Conservation (phyloP, 2,113 vertebrate species). For the Ptilonorhynchus violaceus region DNA sequence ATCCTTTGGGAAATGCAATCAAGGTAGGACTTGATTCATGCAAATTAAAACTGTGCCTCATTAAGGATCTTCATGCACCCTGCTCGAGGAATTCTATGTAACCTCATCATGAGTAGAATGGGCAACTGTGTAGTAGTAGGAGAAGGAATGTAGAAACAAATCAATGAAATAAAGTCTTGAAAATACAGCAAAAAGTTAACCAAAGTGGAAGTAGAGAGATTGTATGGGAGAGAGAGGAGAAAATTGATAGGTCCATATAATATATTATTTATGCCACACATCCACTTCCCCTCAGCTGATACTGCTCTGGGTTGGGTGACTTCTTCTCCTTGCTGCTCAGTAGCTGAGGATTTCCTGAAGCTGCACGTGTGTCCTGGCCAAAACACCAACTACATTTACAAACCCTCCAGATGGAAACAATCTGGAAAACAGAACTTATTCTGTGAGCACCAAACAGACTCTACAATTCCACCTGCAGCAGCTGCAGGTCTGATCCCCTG, state of each 20-base stretch:
- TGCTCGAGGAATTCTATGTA: not conserved
- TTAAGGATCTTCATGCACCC: not conserved
- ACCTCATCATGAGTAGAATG: not conserved
- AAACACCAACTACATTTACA: not conserved
- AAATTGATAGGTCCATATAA: accelerated
- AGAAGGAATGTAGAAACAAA: not conserved
- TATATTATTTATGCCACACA: not conserved
- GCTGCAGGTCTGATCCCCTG: not conserved
- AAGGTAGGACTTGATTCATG: not conserved
- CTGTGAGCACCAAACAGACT: not conserved
- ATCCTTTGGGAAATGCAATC: not conserved
- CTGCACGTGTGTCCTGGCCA: not conserved
- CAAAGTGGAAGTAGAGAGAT: not conserved
- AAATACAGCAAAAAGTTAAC: not conserved
- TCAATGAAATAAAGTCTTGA: not conserved
- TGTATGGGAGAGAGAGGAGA: not conserved
- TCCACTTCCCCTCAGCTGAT: not conserved
- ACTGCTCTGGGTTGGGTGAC: not conserved
- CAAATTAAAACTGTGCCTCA: not conserved
- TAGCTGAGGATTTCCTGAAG: not conserved
- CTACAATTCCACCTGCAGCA: not conserved
- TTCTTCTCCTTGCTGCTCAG: not conserved
- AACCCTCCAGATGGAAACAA: not conserved
- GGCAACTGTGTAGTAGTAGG: not conserved
- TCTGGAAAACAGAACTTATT: not conserved